phyloP scores from a whole-genome alignment of 2,113 vertebrate genomes.

The Sialia sialis region DNA sequence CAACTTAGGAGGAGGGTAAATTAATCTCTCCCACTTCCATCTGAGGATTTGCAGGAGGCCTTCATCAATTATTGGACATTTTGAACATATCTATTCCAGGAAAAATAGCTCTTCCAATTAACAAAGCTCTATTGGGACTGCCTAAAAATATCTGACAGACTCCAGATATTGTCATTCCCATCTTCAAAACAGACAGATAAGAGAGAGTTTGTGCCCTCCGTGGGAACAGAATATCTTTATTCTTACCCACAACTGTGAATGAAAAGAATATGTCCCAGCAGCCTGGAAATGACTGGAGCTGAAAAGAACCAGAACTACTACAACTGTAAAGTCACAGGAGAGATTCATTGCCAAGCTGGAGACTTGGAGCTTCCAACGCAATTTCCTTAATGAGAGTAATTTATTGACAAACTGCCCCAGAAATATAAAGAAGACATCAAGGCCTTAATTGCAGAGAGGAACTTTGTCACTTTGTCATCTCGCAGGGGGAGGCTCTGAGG shows the following conservation, averaged over 20 bases:
- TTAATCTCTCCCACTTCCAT: not conserved
- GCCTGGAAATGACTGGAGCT: constrained; percentile 55
- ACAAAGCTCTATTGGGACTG: constrained; percentile 3
- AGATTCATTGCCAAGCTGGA: constrained; percentile 39
- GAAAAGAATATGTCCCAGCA: constrained; percentile 49
- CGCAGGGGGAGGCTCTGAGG: not conserved
- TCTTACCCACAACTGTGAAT: constrained; percentile 56
- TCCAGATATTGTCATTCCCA: constrained; percentile 55
- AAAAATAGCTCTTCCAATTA: constrained; percentile 60
- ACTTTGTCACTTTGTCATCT: not conserved
- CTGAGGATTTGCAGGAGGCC: constrained; percentile 24
- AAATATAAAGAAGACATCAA: constrained; percentile 3
- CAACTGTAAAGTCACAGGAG: constrained; percentile 37
- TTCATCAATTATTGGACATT: constrained; percentile 52
- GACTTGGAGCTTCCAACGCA: constrained; percentile 29
- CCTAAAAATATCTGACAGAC: constrained; percentile 59
- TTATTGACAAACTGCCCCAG: constrained; percentile 60
- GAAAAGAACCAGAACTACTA: constrained; percentile 47
- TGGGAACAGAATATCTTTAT: constrained; percentile 60
- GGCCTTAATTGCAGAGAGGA: constrained; percentile 11
- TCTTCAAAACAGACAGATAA: constrained; percentile 62
- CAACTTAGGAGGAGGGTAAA: not conserved
- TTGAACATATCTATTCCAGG: constrained; percentile 30
- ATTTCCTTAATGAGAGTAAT: constrained; percentile 49
- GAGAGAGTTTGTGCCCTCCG: constrained; percentile 46